Evolutionary conservation across 2,888 invertebrate genomes (phyloP), one percentile per base, ranked within the genome.

Genomic region (Acrocyrtus sp.): DNA sequence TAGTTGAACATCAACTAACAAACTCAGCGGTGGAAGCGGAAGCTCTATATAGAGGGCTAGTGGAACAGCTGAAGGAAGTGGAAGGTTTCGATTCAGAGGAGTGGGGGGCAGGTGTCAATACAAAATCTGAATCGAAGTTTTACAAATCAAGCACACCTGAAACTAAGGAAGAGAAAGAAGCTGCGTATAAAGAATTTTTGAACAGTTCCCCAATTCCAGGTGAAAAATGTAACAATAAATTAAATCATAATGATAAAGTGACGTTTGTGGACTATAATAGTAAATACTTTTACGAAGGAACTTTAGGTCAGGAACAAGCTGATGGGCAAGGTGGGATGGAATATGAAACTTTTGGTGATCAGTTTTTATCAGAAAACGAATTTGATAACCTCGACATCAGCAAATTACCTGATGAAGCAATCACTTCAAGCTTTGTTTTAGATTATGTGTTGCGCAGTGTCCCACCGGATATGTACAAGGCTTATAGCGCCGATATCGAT

Each of bases 371-470:
- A n/a, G n/a, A n/a, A n/a, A n/a, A n/a, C n/a, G n/a, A n/a, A n/a
- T n/a, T n/a, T n/a, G n/a, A n/a, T n/a, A n/a, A n/a, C 26, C 24
- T 51, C 26, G 26, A 51, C 15, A 26, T 51, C 8, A 51, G 17
- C 27, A 51, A 51, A 3, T 12, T 51, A 12, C 51, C 51, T 2
- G 51, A 51, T 26, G 51, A 51, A n/a, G 26, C 26, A 12, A 51
- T 51, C 6, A 51, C 51, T 8, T n/a, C 51, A 15, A 51, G 26
- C 26, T 51, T 51, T 26, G 26, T 51, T 15, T 51, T 51, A 10
- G 51, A 51, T 26, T 51, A 51, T 51, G 24, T 51, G 8, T 51
- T 51, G 10, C 51, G 26, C 45, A 8, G n/a, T 45, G 45, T 15
- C 5, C 3, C 17, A 19, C 45, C n/a, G n/a, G 17, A 45, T 45